phyloP scores from a whole-genome alignment of 2,888 invertebrate genomes.

The Aplocera efformata region DNA sequence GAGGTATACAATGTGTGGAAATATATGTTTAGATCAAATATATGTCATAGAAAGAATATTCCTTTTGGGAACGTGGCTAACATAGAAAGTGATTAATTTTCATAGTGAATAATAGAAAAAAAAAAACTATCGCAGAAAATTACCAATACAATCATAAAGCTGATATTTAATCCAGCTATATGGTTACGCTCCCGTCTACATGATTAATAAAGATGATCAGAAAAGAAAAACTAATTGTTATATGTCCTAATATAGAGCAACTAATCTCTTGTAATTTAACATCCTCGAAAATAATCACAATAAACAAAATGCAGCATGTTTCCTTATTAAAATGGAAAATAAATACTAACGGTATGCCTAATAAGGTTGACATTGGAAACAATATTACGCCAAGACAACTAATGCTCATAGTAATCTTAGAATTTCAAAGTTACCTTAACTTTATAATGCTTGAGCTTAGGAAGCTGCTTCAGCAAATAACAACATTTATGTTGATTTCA shows the following conservation, averaged over 20 bases:
- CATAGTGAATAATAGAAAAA: conserved; percentile 42
- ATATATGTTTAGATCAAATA: conserved; percentile 71
- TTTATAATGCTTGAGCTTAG: conserved; percentile 7
- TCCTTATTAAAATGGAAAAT: conserved; percentile 35
- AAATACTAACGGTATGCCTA: conserved; percentile 20
- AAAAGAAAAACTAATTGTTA: conserved; percentile 18
- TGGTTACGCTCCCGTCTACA: conserved; percentile 12
- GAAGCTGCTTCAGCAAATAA: conserved; percentile 9
- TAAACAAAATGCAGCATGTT: conserved; percentile 38
- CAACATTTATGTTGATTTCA: conserved; percentile 6
- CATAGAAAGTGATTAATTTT: conserved; percentile 57
- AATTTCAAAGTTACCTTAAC: not conserved
- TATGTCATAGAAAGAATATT: conserved; percentile 61
- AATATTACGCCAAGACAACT: conserved; percentile 2
- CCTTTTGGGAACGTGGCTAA: conserved; percentile 72
- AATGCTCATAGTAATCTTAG: conserved; percentile 4
- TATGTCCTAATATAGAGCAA: conserved; percentile 37
- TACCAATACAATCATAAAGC: conserved; percentile 13
- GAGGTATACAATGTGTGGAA: conserved; percentile 80
- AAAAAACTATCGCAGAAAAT: conserved; percentile 3
- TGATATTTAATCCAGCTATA: conserved; percentile 12
- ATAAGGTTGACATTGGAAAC: not conserved
- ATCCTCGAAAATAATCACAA: conserved; percentile 25
- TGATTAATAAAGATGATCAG: conserved; percentile 8
- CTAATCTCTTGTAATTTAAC: conserved; percentile 66